These are phyloP conservation scores for Aphaenogaster floridana DNA, from an alignment of 1,140 invertebrate genomes.

Conservation along the genomic window DNA sequence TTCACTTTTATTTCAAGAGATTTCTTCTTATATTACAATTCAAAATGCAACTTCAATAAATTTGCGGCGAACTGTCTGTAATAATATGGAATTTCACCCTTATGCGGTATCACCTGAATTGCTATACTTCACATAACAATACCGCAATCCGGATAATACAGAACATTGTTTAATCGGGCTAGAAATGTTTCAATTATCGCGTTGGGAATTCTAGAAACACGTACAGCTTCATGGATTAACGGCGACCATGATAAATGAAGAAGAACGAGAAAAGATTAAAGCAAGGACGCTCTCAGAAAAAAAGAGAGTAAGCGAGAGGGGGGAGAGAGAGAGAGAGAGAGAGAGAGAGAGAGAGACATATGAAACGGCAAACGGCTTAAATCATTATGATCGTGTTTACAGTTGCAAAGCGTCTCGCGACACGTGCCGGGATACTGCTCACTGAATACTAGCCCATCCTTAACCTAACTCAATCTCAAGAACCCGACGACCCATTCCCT, in stretches of 20 bases:
- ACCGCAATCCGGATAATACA: constrained; percentile 42
- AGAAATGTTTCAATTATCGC: constrained; percentile 47
- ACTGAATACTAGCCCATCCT: constrained; percentile 21
- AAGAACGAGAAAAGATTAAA: background rate
- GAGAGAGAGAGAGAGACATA: background rate
- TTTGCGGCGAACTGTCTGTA: constrained; percentile 19
- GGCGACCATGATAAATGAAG: background rate
- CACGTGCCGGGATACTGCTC: constrained; percentile 3
- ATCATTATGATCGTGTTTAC: constrained; percentile 69
- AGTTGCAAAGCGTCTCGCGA: constrained; percentile 14
- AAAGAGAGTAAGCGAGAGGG: background rate
- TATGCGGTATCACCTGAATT: background rate
- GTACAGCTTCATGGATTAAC: constrained; percentile 24
- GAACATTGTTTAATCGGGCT: constrained; percentile 43
- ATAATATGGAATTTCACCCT: constrained; percentile 31
- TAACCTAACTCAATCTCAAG: constrained; percentile 64
- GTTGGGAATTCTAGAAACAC: constrained; percentile 9
- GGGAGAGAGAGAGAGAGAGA: background rate
- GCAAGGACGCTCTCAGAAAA: background rate
- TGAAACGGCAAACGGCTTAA: constrained; percentile 54
- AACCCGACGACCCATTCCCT: background rate
- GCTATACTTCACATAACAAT: constrained; percentile 30
- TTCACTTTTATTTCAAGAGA: background rate
- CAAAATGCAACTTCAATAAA: background rate
- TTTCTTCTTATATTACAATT: background rate